Percentiles rank a stretch among this genome's conserved stretches.
Evolutionary conservation across 2,888 invertebrate species (phyloP).

Genomic region (Leptopilina syphax): DNA sequence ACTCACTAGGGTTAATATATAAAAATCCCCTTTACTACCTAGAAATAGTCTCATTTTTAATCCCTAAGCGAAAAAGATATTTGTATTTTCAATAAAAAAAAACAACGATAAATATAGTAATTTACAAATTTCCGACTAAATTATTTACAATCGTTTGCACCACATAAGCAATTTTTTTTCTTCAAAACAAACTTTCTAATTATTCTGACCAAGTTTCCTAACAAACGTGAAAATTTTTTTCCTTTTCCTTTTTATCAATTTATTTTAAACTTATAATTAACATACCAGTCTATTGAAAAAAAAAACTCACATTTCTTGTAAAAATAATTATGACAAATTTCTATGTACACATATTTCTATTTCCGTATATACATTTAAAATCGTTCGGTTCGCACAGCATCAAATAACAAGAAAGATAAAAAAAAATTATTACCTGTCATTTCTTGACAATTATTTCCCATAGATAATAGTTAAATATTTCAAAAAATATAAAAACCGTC

Average conservation of each 20-base stretch:
- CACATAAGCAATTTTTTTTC: no score
- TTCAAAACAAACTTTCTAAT: no score
- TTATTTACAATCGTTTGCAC: no score
- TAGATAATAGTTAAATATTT: slow-evolving; percentile 1
- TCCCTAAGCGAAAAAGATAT: no score
- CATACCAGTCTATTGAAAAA: slow-evolving; percentile 1
- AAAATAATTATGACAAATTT: slow-evolving; percentile 5
- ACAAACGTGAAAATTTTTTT: background rate
- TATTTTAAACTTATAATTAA: background rate
- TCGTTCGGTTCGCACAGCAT: background rate
- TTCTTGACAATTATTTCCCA: background rate
- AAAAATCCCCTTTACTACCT: no score
- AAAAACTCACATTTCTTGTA: background rate
- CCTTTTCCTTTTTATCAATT: background rate
- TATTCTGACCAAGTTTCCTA: no score
- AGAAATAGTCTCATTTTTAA: no score
- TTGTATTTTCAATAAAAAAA: no score
- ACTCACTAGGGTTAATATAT: no score
- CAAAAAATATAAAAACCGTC: background rate
- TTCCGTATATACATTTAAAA: slow-evolving; percentile 3
- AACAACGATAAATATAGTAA: no score
- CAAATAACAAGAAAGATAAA: background rate
- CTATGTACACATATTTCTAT: background rate
- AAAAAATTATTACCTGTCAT: slow-evolving; percentile 1
- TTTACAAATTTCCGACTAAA: no score